These are phyloP conservation scores for Gasterosteus aculeatus DNA, from an alignment of 2,113 vertebrate species.

Conservation along the genomic window DNA sequence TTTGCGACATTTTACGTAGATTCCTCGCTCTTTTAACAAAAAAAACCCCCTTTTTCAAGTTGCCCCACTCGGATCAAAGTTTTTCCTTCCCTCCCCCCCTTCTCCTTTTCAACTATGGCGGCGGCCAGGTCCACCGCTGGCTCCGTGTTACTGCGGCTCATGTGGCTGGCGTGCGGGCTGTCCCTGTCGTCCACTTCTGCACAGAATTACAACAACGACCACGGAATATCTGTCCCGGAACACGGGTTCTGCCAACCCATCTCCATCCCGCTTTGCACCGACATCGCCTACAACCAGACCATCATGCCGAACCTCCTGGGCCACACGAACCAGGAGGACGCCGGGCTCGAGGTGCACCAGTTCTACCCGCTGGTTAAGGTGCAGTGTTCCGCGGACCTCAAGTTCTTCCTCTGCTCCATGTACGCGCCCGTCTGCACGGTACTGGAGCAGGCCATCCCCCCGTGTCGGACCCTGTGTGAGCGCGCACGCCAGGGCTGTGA, in stretches of 20 bases:
- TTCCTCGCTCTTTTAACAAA: constrained; percentile 45
- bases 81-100: constrained; percentile 59
- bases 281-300: constrained; percentile 95
- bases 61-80: constrained; percentile 76
- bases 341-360: constrained; percentile 92
- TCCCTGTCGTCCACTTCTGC: constrained; percentile 60
- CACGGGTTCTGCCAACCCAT: constrained; percentile 94
- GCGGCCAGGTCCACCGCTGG: constrained; percentile 64
- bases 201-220: constrained; percentile 87
- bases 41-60: constrained; percentile 49
- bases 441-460: constrained; percentile 91
- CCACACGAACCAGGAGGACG: constrained; percentile 94
- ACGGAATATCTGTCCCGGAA: constrained; percentile 90
- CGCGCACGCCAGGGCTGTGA: constrained; percentile 91
- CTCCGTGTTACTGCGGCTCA: constrained; percentile 65
- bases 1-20: background rate
- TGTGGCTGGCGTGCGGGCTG: constrained; percentile 66
- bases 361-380: constrained; percentile 94
- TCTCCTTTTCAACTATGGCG: constrained; percentile 73
- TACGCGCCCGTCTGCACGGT: constrained; percentile 94
- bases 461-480: constrained; percentile 90
- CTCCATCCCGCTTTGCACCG: constrained; percentile 92
- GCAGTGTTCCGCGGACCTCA: constrained; percentile 89
- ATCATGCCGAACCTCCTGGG: constrained; percentile 94
- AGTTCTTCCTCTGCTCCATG: constrained; percentile 95